phyloP scores from a whole-genome alignment of 2,888 invertebrate genomes.

The Eulithis testata region DNA sequence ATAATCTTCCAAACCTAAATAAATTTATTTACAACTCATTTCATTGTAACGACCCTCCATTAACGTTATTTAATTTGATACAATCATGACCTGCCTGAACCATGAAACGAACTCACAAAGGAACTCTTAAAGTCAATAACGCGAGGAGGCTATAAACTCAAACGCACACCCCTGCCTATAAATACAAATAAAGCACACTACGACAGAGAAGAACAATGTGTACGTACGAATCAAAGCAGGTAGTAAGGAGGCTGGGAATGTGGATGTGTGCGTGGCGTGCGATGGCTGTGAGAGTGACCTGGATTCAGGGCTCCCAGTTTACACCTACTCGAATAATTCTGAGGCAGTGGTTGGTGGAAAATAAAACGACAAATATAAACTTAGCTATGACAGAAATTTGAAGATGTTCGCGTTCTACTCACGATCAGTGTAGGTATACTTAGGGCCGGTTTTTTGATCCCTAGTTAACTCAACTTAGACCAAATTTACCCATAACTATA shows the following conservation, averaged over 20 bases:
- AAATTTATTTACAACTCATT: constrained; percentile 19
- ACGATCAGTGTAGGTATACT: too few relatives aligned
- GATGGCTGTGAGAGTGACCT: constrained; percentile 68
- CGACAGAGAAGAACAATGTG: constrained; percentile 45
- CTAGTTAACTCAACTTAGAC: too few relatives aligned
- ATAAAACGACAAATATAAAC: constrained; percentile 23
- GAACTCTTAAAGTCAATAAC: constrained; percentile 53
- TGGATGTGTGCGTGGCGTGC: constrained; percentile 35
- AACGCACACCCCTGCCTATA: constrained; percentile 37
- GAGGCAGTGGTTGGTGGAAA: constrained; percentile 50
- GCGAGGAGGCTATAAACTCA: constrained; percentile 57
- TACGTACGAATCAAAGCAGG: constrained; percentile 58
- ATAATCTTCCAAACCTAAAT: not conserved
- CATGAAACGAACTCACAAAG: constrained; percentile 45
- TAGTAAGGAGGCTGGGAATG: constrained; percentile 51
- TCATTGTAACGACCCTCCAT: constrained; percentile 15
- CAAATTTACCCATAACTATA: too few relatives aligned
- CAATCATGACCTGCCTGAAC: constrained; percentile 31
- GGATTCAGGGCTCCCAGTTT: constrained; percentile 61
- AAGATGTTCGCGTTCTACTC: not conserved
- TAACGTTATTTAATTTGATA: constrained; percentile 14
- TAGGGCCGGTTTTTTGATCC: too few relatives aligned
- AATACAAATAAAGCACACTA: constrained; percentile 48
- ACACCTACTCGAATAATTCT: constrained; percentile 52
- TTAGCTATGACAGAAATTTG: too few relatives aligned